Conservation (phyloP, 1,140 invertebrate genomes). For the Drosophila lowei region DNA sequence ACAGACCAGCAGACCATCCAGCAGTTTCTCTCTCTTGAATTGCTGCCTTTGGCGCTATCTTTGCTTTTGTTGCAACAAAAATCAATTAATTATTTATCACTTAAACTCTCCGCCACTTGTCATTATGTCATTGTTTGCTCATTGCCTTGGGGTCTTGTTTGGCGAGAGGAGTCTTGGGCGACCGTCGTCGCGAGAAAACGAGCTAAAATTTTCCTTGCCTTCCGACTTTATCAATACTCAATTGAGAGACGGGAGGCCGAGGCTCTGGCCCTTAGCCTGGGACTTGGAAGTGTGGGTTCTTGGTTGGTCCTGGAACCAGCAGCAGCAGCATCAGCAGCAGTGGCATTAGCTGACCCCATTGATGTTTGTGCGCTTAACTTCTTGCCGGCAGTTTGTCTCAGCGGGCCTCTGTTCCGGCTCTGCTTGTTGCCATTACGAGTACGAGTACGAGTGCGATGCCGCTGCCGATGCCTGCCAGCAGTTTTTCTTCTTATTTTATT, state of each 20-base stretch:
- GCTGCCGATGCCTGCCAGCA: conserved; percentile 10
- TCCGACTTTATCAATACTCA: conserved; percentile 82
- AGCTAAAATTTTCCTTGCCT: conserved; percentile 47
- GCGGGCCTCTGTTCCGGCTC: conserved; percentile 53
- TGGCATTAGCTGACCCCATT: conserved; percentile 77
- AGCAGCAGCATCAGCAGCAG: not conserved
- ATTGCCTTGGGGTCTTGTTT: conserved; percentile 57
- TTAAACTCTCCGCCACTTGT: conserved; percentile 83
- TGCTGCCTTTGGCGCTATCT: conserved; percentile 23
- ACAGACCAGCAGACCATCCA: too few relatives aligned
- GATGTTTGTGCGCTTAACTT: conserved; percentile 75
- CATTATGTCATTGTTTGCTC: conserved; percentile 83
- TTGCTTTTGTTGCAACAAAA: conserved; percentile 78
- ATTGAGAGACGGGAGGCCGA: conserved; percentile 56
- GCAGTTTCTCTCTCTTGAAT: conserved; percentile 11
- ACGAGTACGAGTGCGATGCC: not conserved
- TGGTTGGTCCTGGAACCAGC: conserved; percentile 10
- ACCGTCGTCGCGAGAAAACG: conserved; percentile 20
- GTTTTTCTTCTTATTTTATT: conserved; percentile 68
- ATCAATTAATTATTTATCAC: conserved; percentile 83
- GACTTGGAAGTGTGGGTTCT: conserved; percentile 7
- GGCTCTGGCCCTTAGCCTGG: not conserved
- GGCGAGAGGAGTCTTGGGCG: not conserved
- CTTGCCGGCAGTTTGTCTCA: conserved; percentile 73
- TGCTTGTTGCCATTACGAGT: conserved; percentile 21